A percentile compares a stretch with the other conserved stretches of the same genome.
Evolutionary conservation across 2,888 invertebrate species (phyloP).

Genomic region (Byasa hedistus): DNA sequence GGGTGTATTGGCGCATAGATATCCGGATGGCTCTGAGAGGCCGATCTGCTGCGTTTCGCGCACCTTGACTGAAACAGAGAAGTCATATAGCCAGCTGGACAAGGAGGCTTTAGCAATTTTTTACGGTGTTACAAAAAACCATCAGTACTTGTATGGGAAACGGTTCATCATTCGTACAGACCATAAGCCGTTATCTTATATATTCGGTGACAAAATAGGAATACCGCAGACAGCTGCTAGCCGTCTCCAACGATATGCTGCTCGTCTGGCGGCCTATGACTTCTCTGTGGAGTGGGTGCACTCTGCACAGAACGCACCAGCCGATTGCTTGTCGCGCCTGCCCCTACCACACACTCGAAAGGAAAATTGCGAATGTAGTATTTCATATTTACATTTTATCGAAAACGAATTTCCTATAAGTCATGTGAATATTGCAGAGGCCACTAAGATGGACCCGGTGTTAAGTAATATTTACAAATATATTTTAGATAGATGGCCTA

Average conservation of each 20-base stretch:
- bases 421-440: too few relatives aligned
- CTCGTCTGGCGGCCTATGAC: not conserved
- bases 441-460: not conserved
- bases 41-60: conserved; percentile 37
- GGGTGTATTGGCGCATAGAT: conserved; percentile 26
- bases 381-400: not conserved
- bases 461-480: not conserved
- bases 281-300: not conserved
- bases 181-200: not conserved
- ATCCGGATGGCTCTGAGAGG: conserved; percentile 25
- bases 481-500: not conserved
- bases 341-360: not conserved
- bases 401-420: too few relatives aligned
- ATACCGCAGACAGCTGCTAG: not conserved
- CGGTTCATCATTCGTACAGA: conserved; percentile 27
- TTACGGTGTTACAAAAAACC: conserved; percentile 34
- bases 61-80: conserved; percentile 36
- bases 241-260: not conserved
- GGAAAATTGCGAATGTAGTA: not conserved
- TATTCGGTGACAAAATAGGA: not conserved
- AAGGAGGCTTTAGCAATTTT: conserved; percentile 37
- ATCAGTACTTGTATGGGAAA: conserved; percentile 35
- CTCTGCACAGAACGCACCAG: not conserved
- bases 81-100: conserved; percentile 38
- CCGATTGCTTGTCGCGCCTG: not conserved